Evolutionary conservation across 1,140 invertebrate genomes (phyloP), one percentile per base, ranked within the genome.

Genomic region (Pogonomyrmex barbatus): DNA sequence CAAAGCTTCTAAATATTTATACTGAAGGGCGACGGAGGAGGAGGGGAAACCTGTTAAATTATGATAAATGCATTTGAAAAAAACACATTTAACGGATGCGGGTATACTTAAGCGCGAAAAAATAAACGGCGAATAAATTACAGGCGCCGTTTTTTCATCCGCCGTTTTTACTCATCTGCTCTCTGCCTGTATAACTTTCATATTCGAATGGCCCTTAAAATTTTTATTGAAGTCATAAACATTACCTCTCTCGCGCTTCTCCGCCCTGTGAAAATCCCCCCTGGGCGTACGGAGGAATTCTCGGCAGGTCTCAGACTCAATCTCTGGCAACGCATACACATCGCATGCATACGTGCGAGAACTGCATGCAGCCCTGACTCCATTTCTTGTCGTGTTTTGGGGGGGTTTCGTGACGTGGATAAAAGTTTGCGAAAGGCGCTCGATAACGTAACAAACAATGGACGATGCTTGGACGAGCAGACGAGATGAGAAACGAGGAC

Each of bases 391-490:
- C 50, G 83, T 52, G 39, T 85, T 63, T 78, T 42, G 60, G 33
- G 62, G 60, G 33, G 62, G 58, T 56, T 63, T 54, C 33, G 45
- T 85, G 47, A 56, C 45, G 52, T 47, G 62, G 73, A 78, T 85
- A 78, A 85, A 85, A 85, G 58, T 47, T 65, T 36, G 50, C 71
- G 30, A 78, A 85, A 81, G 47, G 14, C 82, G 71, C 60, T 78
- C 73, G 75, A 85, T 78, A 65, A 54, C 24, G 73, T 67, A 65
- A 76, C 70, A 76, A 84, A 85, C 73, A 85, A 85, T 79, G 47
- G 45, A 10, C 68, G 79, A 83, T 17, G 45, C 54, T 83, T 45
- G 54, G 68, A 60, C 36, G 78, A 82, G 50, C 39, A 85, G 36
- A 84, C 77, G 63, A 84, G 63, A 84, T 52, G 71, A 78, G 73